phyloP scores from a whole-genome alignment of 2,888 invertebrate species.

The Idaea aversata region DNA sequence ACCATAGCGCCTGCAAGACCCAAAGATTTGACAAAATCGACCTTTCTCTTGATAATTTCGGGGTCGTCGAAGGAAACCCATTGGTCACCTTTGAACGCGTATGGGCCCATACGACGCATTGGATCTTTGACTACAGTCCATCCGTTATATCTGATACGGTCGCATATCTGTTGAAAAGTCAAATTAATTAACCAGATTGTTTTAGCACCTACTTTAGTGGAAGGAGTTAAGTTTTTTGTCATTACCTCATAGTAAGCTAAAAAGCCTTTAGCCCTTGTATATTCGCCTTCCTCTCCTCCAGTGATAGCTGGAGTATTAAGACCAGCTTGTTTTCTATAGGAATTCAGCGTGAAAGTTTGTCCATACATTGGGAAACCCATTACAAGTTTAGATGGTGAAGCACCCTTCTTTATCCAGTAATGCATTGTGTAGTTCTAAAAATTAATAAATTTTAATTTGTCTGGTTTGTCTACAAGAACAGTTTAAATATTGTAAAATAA shows the following conservation, averaged over 20 bases:
- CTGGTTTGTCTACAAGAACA: conserved; percentile 3
- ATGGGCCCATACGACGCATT: conserved; percentile 90
- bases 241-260: conserved; percentile 91
- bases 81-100: conserved; percentile 91
- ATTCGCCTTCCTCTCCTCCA: conserved; percentile 91
- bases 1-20: conserved; percentile 94
- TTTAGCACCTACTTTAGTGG: background rate
- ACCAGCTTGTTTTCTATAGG: conserved; percentile 75
- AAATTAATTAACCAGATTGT: background rate
- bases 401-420: conserved; percentile 93
- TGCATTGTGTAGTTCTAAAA: conserved; percentile 90
- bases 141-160: conserved; percentile 86
- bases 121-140: conserved; percentile 92
- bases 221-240: conserved; percentile 1
- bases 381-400: conserved; percentile 88
- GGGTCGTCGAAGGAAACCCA: conserved; percentile 96
- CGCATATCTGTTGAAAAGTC: conserved; percentile 83
- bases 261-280: conserved; percentile 91
- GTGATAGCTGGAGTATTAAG: conserved; percentile 88
- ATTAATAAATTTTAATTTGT: conserved; percentile 17
- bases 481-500: conserved; percentile 18
- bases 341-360: conserved; percentile 85
- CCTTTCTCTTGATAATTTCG: conserved; percentile 88
- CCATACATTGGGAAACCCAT: conserved; percentile 96
- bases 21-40: conserved; percentile 87